phyloP scores from a whole-genome alignment of 23 tunicate species.

The Aplidium turbinatum region DNA sequence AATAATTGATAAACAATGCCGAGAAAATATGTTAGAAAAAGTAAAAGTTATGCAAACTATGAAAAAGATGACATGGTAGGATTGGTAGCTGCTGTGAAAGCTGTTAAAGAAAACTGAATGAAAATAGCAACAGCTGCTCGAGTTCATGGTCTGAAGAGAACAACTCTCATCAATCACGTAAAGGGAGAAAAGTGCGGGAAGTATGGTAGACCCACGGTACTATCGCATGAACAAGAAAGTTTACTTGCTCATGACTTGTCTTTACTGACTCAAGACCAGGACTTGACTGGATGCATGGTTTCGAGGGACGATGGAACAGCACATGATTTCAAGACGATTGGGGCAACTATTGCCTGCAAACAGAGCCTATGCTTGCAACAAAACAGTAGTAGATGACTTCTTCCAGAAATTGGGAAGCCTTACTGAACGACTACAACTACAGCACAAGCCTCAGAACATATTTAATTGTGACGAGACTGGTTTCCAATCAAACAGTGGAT shows the following conservation, averaged over 20 bases:
- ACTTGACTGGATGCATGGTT: slow-evolving; percentile 9
- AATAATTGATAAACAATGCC: too few species aligned
- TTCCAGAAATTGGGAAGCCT: slow-evolving; percentile 1
- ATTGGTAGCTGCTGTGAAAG: slow-evolving; percentile 1
- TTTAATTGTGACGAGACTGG: slow-evolving; percentile 18
- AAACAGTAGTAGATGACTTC: slow-evolving; percentile 12
- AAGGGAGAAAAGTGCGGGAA: slow-evolving; percentile 12
- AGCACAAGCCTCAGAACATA: slow-evolving; percentile 13
- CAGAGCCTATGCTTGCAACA: slow-evolving; percentile 16
- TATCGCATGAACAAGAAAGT: too few species aligned
- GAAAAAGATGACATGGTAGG: slow-evolving; percentile 5
- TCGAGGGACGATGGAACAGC: slow-evolving; percentile 1
- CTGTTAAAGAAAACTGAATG: slow-evolving; percentile 4
- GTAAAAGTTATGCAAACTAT: slow-evolving; percentile 16
- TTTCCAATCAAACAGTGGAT: not conserved
- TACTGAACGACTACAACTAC: not conserved
- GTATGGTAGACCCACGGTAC: too few species aligned
- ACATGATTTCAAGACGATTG: slow-evolving; percentile 2
- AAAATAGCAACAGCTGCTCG: slow-evolving; percentile 25
- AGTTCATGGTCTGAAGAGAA: slow-evolving; percentile 7
- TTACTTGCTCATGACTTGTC: not conserved
- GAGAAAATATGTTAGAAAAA: not conserved
- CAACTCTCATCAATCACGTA: slow-evolving; percentile 7
- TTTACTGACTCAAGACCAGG: slow-evolving; percentile 9
- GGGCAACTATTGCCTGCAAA: slow-evolving; percentile 15